Evolutionary conservation across 2,797 vertebrate genomes (phyloP), one percentile per base, ranked within the genome.

Genomic region (Moxostoma hubbsi): DNA sequence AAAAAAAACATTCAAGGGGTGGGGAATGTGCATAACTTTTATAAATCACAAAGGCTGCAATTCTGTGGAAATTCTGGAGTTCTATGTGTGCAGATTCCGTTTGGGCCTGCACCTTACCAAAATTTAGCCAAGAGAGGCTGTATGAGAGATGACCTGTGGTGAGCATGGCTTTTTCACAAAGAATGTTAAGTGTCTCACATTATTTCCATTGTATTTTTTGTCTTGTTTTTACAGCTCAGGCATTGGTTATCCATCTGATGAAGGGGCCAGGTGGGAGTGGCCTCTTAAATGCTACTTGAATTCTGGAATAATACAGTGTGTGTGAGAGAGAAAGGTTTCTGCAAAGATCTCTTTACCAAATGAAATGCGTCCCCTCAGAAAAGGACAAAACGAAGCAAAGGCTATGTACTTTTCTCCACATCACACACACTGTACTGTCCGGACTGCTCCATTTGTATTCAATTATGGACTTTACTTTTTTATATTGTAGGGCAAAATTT

Each of bases 241-340:
- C 97, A 98, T 85, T 99, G 97, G 97, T 85, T 98, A 91, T 92
- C 96, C 86, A 96, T 99, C 91, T 98, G 95, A 98, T 80, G 79
- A 58, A 69, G 71, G n/a, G 49, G 72, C 47, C 79, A 75, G 83
- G 85, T 85, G 82, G 63, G 75, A 70, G 66, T 83, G 82, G 67
- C 75, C 82, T 82, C 55, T 50, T 81, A 79, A 84, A 81, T 64
- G 69, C 71, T 81, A 82, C 73, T 83, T 82, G 86, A 63, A 80
- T 85, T 85, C 86, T 73, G 55, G 72, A 68, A 79, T 86, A 81
- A 85, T 85, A 82, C 85, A 83, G 79, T 75, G 85, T 86, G 36
- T 36, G 36, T 63, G 18, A 68, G 78, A 64, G 43, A 49, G 73
- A 81, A 70, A 66, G 7, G 24, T 77, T 77, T 75, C 62, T 82